phyloP scores from a whole-genome alignment of 1,140 invertebrate species.

The Globodera ellingtonae region DNA sequence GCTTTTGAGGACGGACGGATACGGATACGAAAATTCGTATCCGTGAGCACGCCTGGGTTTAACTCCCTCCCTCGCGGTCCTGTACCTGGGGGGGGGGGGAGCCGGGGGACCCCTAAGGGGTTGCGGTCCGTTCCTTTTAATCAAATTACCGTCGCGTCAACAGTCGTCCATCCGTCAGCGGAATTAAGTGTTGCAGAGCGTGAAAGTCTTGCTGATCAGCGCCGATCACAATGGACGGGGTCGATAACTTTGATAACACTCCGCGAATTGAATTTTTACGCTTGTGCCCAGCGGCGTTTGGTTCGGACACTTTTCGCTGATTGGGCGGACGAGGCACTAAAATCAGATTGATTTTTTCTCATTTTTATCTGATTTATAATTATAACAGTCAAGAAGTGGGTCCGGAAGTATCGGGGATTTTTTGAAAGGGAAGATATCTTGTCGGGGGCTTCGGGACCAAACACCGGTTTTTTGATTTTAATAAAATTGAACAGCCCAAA shows the following conservation, averaged over 20 bases:
- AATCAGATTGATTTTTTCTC: not conserved
- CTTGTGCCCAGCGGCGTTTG: not conserved
- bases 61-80: no score
- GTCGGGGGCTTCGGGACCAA: not conserved
- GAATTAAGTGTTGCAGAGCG: slow-evolving; percentile 22
- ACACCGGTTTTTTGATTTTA: not conserved
- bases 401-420: no score
- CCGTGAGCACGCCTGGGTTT: no score
- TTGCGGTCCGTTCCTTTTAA: no score
- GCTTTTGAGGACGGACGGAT: no score
- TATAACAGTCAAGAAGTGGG: no score
- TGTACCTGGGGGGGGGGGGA: no score
- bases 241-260: slow-evolving; percentile 19
- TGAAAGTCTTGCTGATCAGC: slow-evolving; percentile 23
- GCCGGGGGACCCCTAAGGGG: no score
- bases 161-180: slow-evolving; percentile 21
- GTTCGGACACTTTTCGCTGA: slow-evolving; percentile 20
- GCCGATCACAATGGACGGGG: slow-evolving; percentile 26
- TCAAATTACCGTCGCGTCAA: slow-evolving; percentile 12
- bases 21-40: no score
- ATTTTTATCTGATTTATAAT: no score
- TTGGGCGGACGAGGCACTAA: not conserved
- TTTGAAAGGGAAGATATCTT: no score
- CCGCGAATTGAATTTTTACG: slow-evolving; percentile 21
- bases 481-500: no score